These are phyloP conservation scores for Leptarthrus brevirostris DNA, from an alignment of 2,888 invertebrate species.

Conservation along the genomic window DNA sequence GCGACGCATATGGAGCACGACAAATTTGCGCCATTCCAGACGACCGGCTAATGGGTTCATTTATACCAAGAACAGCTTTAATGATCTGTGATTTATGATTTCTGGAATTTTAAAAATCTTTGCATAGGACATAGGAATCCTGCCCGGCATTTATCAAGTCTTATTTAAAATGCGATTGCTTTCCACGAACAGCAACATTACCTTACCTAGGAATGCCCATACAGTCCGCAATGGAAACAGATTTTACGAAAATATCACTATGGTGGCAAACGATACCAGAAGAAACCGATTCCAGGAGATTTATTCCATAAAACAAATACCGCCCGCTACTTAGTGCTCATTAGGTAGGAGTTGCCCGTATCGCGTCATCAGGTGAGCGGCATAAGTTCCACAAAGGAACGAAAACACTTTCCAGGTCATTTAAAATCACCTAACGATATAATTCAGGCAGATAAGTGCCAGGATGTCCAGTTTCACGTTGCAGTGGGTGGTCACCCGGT, in stretches of 20 bases:
- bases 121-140: not conserved
- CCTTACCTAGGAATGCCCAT: not conserved
- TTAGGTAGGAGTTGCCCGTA: conserved; percentile 9
- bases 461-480: not conserved
- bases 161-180: not conserved
- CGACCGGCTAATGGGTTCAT: conserved; percentile 44
- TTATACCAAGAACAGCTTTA: conserved; percentile 23
- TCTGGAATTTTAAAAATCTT: not conserved
- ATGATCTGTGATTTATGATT: conserved; percentile 31
- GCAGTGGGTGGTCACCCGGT: conserved; percentile 43
- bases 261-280: no score
- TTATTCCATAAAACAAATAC: conserved; percentile 40
- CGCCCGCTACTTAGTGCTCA: conserved; percentile 21
- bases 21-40: conserved; percentile 42
- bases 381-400: not conserved
- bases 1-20: conserved; percentile 40
- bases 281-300: conserved; percentile 1
- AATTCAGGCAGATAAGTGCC: conserved; percentile 32
- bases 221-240: not conserved
- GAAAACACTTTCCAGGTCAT: conserved; percentile 48
- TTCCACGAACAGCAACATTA: not conserved
- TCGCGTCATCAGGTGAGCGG: conserved; percentile 13
- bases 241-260: not conserved
- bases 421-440: conserved; percentile 44
- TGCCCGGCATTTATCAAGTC: not conserved